Base-by-base conservation (phyloP, 2,888 invertebrate genomes). In the Calameuta filiformis region DNA sequence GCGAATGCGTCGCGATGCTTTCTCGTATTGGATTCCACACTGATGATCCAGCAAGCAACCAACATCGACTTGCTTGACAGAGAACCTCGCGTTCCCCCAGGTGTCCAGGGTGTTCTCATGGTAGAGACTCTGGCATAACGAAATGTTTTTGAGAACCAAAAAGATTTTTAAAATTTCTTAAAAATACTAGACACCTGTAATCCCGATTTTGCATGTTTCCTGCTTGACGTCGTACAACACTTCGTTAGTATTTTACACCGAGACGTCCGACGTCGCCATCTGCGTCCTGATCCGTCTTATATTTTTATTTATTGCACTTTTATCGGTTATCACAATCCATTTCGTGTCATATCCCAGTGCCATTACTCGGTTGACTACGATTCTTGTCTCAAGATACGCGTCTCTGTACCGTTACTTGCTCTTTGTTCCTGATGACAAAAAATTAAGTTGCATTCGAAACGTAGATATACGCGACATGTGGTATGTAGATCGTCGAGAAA, bases 401-500 rank as follows among this genome's bases (percentile, higher is more conserved):
- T 37, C 15, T 12, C 15, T 12, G 15, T 40, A 23, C 23, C 40
- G 23, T 40, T 40, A 9, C 15, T 9, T 56, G 56, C 6, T 23
- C 56, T 9, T 56, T 23, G 23, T 56, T 56, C 23, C 56, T 56
- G 56, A 9, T 9, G 23, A 56, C 23, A 56, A 23, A 56, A 9
- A 56, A 56, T 56, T 56, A 56, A 23, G 23, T 23, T 23, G 56
- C 23, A 56, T 9, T 56, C 23, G 23, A 23, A 56, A 9, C 56
- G 56, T 2, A 23, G 23, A 56, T 56, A 9, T 56, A 15, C 23
- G 23, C 56, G 23, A 56, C 9, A 56, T 15, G 23, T 15, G 56
- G 15, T 56, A 56, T 9, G 9, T 15, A 23, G 23, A 9, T 81
- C 33, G 71, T 35, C 77, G 76, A 79, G 82, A 82, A 83, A 83